These are phyloP conservation scores for Maniola jurtina DNA, from an alignment of 1,140 invertebrate species.

Conservation along the genomic window DNA sequence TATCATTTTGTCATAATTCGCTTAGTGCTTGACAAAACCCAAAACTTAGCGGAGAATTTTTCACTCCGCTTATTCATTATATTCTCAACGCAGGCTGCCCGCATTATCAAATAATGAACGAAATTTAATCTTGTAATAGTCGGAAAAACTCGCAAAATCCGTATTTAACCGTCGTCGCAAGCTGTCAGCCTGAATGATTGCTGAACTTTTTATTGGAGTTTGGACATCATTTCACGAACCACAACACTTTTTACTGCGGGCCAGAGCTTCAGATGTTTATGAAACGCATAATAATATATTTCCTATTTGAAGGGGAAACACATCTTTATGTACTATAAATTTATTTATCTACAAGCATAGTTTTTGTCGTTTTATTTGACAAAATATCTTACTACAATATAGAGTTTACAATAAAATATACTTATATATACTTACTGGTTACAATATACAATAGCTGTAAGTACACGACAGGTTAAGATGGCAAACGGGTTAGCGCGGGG, in stretches of 20 bases:
- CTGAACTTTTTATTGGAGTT: constrained; percentile 32
- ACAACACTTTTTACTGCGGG: constrained; percentile 26
- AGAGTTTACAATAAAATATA: too few relatives aligned
- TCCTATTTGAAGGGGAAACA: too few relatives aligned
- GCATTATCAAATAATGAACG: constrained; percentile 23
- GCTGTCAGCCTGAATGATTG: constrained; percentile 32
- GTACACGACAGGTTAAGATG: too few relatives aligned
- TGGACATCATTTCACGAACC: constrained; percentile 29
- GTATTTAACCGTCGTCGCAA: constrained; percentile 33
- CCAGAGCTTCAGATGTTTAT: neutral
- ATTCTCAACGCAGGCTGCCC: constrained; percentile 12
- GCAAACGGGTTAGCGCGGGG: too few relatives aligned
- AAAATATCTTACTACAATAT: too few relatives aligned
- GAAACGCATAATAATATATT: neutral
- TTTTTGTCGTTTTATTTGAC: too few relatives aligned
- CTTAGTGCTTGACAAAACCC: neutral
- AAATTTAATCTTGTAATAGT: constrained; percentile 27
- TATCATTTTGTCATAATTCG: neutral
- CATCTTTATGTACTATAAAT: too few relatives aligned
- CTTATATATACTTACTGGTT: too few relatives aligned
- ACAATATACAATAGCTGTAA: too few relatives aligned
- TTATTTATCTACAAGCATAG: neutral
- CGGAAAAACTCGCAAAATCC: constrained; percentile 27
- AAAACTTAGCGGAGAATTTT: neutral
- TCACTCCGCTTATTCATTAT: constrained; percentile 14